Evolutionary conservation across 2,888 invertebrate genomes (phyloP).

Genomic region (Ormyrus nitidulus): DNA sequence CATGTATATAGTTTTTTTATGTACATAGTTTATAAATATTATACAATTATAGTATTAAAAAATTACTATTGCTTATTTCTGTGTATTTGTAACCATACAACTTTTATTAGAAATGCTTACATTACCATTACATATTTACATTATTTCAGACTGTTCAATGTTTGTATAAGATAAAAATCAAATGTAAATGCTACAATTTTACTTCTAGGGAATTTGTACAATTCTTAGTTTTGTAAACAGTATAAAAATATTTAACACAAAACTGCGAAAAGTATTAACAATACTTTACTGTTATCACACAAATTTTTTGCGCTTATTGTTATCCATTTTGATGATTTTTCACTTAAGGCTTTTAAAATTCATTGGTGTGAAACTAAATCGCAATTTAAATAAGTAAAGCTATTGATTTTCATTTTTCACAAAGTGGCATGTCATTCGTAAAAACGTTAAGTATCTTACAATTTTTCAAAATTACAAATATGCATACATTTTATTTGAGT

Average conservation of each 20-base stretch:
- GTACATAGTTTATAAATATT: slow-evolving; percentile 58
- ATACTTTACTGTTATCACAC: slow-evolving; percentile 30
- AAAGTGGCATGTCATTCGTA: slow-evolving; percentile 39
- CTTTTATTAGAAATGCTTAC: slow-evolving; percentile 54
- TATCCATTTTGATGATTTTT: neutral
- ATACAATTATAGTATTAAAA: slow-evolving; percentile 52
- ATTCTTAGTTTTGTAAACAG: slow-evolving; percentile 34
- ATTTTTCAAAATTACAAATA: slow-evolving; percentile 54
- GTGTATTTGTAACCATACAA: slow-evolving; percentile 49
- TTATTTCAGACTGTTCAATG: slow-evolving; percentile 41
- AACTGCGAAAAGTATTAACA: slow-evolving; percentile 27
- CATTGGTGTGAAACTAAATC: slow-evolving; percentile 23
- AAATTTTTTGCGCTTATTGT: slow-evolving; percentile 17
- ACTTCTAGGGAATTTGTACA: slow-evolving; percentile 46
- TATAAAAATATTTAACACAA: slow-evolving; percentile 51
- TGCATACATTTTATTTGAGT: slow-evolving; percentile 51
- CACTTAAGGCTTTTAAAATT: slow-evolving; percentile 2
- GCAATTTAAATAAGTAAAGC: slow-evolving; percentile 30
- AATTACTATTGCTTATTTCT: slow-evolving; percentile 38
- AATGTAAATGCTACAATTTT: slow-evolving; percentile 49
- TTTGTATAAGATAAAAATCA: slow-evolving; percentile 44
- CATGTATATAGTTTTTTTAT: slow-evolving; percentile 56
- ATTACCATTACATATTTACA: slow-evolving; percentile 52
- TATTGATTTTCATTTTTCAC: slow-evolving; percentile 27
- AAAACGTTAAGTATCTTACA: slow-evolving; percentile 56